Percentiles rank a stretch among this genome's conserved stretches.
Evolutionary conservation across 2,797 vertebrate species (phyloP).

Genomic region (Streptopelia turtur): DNA sequence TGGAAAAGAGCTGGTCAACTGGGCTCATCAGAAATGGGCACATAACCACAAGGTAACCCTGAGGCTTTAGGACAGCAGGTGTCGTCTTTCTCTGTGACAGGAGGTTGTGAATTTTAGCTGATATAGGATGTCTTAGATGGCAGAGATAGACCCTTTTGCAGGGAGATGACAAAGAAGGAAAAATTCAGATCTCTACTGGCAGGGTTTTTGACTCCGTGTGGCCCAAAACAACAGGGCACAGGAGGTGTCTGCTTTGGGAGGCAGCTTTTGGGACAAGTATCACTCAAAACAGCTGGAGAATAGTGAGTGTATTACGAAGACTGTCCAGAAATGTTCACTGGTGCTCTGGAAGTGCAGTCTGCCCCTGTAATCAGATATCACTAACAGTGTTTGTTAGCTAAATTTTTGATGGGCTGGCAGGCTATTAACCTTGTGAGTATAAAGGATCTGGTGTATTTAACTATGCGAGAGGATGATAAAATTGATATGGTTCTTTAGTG

Average conservation of each 20-base stretch:
- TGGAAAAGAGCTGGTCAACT: conserved; percentile 98
- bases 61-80: background rate
- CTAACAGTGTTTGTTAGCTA: background rate
- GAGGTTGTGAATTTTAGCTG: background rate
- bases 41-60: conserved; percentile 89
- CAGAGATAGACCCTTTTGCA: background rate
- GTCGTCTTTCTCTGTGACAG: background rate
- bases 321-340: background rate
- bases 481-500: background rate
- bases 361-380: background rate
- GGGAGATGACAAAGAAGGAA: background rate
- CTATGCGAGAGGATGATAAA: background rate
- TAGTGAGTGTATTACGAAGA: background rate
- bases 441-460: background rate
- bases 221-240: background rate
- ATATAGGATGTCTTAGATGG: background rate
- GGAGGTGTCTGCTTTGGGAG: background rate
- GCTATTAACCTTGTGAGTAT: background rate
- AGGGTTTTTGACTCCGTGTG: background rate
- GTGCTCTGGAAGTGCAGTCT: background rate
- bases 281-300: background rate
- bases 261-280: background rate
- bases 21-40: conserved; percentile 96
- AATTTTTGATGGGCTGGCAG: background rate
- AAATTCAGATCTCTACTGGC: background rate